These are phyloP conservation scores for Esperia sulphurella DNA, from an alignment of 2,888 invertebrate genomes.

Conservation along the genomic window DNA sequence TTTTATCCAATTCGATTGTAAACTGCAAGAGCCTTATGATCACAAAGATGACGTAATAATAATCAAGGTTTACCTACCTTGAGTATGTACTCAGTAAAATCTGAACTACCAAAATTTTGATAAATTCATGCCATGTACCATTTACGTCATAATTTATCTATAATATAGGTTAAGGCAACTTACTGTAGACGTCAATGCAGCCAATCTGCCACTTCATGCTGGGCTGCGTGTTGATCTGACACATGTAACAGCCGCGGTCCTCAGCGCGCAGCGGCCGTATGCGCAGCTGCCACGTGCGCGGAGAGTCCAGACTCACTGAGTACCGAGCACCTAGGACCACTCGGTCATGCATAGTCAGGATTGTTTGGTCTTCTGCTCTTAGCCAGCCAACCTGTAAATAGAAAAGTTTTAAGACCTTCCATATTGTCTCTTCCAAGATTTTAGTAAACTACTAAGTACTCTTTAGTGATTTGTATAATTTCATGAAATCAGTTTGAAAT, in stretches of 20 bases:
- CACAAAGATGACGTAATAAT: too few relatives aligned
- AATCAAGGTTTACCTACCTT: too few relatives aligned
- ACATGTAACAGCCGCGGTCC: conserved; percentile 90
- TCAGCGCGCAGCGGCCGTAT: conserved; percentile 86
- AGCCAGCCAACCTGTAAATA: conserved; percentile 87
- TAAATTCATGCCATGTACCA: too few relatives aligned
- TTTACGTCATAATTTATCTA: too few relatives aligned
- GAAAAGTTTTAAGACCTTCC: not conserved
- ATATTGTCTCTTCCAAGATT: too few relatives aligned
- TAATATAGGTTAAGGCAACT: conserved; percentile 26
- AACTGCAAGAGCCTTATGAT: too few relatives aligned
- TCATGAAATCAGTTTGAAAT: too few relatives aligned
- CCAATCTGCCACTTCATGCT: conserved; percentile 88
- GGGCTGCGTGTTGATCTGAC: conserved; percentile 87
- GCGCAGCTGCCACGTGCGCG: conserved; percentile 87
- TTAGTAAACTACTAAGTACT: too few relatives aligned
- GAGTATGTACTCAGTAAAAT: too few relatives aligned
- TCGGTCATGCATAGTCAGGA: conserved; percentile 86
- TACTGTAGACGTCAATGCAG: conserved; percentile 89
- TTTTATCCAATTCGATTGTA: too few relatives aligned
- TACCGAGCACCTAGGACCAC: conserved; percentile 89
- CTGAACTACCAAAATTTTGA: too few relatives aligned
- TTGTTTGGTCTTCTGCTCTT: conserved; percentile 89
- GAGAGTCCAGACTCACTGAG: conserved; percentile 86
- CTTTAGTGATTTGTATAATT: too few relatives aligned